These are phyloP conservation scores for Rhagophthalmus giganteus DNA, from an alignment of 2,888 invertebrate species.

Conservation along the genomic window DNA sequence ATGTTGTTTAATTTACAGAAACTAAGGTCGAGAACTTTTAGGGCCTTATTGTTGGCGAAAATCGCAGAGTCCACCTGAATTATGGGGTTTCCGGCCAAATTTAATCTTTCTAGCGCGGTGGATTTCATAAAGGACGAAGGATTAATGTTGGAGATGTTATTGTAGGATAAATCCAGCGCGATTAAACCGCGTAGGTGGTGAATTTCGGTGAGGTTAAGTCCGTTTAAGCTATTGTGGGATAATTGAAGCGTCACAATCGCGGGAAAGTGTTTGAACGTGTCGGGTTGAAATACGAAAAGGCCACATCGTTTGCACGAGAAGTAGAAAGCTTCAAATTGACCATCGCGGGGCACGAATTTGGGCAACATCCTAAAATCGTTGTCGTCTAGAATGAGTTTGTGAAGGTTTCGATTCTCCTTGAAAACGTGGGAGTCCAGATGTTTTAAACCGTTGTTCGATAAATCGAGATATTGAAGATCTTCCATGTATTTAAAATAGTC, in stretches of 20 bases:
- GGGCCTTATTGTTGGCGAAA: constrained; percentile 64
- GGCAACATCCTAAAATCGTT: constrained; percentile 71
- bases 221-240: constrained; percentile 64
- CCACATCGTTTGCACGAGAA: constrained; percentile 78
- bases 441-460: constrained; percentile 72
- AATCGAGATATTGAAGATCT: constrained; percentile 70
- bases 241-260: constrained; percentile 68
- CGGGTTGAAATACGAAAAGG: constrained; percentile 63
- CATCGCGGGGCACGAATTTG: constrained; percentile 65
- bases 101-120: constrained; percentile 65
- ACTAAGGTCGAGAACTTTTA: constrained; percentile 72
- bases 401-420: constrained; percentile 68
- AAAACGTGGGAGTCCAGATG: constrained; percentile 70
- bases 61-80: constrained; percentile 65
- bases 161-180: constrained; percentile 73
- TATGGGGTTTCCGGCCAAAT: constrained; percentile 73
- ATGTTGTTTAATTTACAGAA: constrained; percentile 68
- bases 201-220: constrained; percentile 62
- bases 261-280: constrained; percentile 72
- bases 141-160: constrained; percentile 65
- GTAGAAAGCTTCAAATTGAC: constrained; percentile 65
- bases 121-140: constrained; percentile 69
- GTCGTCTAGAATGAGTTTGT: constrained; percentile 70
- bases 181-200: constrained; percentile 62
- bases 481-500: constrained; percentile 69